Conservation (phyloP, 2,888 invertebrate genomes). For the Philaethria dido region DNA sequence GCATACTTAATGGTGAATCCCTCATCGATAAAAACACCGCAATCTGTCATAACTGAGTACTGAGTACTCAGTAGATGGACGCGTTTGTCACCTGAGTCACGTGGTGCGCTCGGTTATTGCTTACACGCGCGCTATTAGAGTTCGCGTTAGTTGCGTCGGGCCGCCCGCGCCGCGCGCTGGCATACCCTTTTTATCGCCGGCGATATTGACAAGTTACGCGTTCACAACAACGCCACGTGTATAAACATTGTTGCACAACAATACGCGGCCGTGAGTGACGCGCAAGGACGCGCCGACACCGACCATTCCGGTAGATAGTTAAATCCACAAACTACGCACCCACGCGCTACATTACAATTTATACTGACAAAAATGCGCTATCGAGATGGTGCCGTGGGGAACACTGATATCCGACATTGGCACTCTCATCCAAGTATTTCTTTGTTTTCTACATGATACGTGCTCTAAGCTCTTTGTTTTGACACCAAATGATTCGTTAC, state of each 20-base stretch:
- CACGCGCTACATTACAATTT: constrained; percentile 30
- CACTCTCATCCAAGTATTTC: constrained; percentile 57
- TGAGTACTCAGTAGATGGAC: too few relatives aligned
- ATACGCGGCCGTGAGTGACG: constrained; percentile 65
- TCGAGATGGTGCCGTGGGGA: constrained; percentile 41
- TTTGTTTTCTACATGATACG: constrained; percentile 57
- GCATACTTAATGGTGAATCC: constrained; percentile 28
- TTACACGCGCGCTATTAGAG: constrained; percentile 53
- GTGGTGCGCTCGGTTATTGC: constrained; percentile 75
- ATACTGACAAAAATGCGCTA: constrained; percentile 26
- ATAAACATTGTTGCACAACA: constrained; percentile 82
- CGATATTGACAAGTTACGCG: constrained; percentile 55
- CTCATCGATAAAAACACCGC: constrained; percentile 59
- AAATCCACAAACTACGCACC: constrained; percentile 41
- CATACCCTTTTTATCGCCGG: constrained; percentile 69
- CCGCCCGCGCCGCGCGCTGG: constrained; percentile 71
- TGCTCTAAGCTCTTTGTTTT: constrained; percentile 51
- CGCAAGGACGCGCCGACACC: constrained; percentile 50
- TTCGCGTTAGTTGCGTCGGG: constrained; percentile 76
- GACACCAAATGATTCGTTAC: constrained; percentile 49
- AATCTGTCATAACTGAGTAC: constrained; percentile 63
- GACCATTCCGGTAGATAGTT: constrained; percentile 37
- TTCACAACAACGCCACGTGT: constrained; percentile 78
- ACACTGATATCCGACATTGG: constrained; percentile 56
- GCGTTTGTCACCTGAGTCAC: constrained; percentile 80